Evolutionary conservation across 1,140 invertebrate species (phyloP), one percentile per base, ranked within the genome.

Genomic region (Anoplolepis gracilipes): DNA sequence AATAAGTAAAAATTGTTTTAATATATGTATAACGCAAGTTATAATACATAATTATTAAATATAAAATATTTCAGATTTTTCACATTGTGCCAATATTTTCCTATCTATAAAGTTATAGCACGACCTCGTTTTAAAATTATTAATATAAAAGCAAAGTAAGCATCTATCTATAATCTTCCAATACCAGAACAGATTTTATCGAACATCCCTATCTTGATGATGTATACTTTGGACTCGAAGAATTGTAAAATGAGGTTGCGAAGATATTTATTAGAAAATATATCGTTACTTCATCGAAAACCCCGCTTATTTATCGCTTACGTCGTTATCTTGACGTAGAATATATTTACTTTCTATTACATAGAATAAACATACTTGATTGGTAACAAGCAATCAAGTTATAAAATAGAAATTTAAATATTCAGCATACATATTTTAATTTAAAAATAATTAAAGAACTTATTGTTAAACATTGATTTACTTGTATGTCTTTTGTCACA

Each of bases 101-200:
- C n/a, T 25, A 13, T 59, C 19, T 16, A 19, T 16, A 16, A 49
- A 49, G 46, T 5, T 49, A 49, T 46, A 46, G 42, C 42, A 22
- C 2, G 19, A 28, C 5, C 1, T 53, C 4, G 6, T 8, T 55
- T 72, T 7, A 8, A 1, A 19, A 0, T 61, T 16, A 76, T 36
- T 39, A 75, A 59, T 55, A 11, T 75, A 28, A 75, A 36, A 25
- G 19, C 39, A 42, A 42, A 6, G 16, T 76, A 61, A 59, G 39
- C 28, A 62, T 46, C 25, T 57, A 25, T 75, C 22, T 77, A 2
- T 64, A 42, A 57, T 69, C 49, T 69, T 13, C 6, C 22, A 55
- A 79, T 69, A 69, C 16, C 22, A 57, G 5, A 4, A 6, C 16
- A 55, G 19, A 36, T 73, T 13, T 82, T 82, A 82, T 82, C 78